Percentiles rank a stretch among this genome's conserved stretches.
These are phyloP conservation scores for Natator depressus DNA, from an alignment of 2,113 vertebrate species.

Conservation along the genomic window DNA sequence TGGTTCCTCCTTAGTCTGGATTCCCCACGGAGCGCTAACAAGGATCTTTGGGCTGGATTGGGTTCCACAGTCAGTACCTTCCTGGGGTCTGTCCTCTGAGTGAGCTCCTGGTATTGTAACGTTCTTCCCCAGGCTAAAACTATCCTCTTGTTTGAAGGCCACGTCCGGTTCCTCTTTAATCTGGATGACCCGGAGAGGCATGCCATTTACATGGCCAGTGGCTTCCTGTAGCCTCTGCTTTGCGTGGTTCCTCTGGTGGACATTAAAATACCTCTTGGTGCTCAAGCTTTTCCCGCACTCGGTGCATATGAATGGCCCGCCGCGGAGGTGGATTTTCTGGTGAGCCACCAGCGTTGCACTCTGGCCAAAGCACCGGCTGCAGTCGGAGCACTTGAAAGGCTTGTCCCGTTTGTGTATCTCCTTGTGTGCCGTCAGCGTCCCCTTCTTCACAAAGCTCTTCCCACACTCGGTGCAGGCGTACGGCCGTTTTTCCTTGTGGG, in stretches of 20 bases:
- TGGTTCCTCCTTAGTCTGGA: constrained; percentile 9
- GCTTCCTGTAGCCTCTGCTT: neutral
- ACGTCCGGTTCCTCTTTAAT: constrained; percentile 14
- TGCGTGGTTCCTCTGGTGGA: constrained; percentile 17
- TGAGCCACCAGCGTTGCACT: constrained; percentile 25
- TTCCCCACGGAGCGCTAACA: neutral
- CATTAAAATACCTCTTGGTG: neutral
- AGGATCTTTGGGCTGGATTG: neutral
- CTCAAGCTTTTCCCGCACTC: constrained; percentile 52
- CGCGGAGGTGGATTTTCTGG: neutral
- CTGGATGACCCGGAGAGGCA: neutral
- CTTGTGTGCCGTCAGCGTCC: neutral
- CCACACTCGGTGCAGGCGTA: neutral
- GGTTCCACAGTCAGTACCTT: neutral
- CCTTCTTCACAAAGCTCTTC: constrained; percentile 45
- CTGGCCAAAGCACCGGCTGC: constrained; percentile 39
- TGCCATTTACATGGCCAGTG: neutral
- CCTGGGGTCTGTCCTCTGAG: neutral
- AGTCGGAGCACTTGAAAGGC: constrained; percentile 20
- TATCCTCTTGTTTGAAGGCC: neutral
- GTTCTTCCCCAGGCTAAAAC: neutral
- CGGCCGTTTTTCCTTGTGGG: neutral
- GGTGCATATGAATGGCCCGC: neutral
- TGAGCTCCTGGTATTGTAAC: neutral
- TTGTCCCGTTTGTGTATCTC: constrained; percentile 27